These are phyloP conservation scores for Myripristis murdjan DNA, from an alignment of 2,797 vertebrate species.

Conservation along the genomic window DNA sequence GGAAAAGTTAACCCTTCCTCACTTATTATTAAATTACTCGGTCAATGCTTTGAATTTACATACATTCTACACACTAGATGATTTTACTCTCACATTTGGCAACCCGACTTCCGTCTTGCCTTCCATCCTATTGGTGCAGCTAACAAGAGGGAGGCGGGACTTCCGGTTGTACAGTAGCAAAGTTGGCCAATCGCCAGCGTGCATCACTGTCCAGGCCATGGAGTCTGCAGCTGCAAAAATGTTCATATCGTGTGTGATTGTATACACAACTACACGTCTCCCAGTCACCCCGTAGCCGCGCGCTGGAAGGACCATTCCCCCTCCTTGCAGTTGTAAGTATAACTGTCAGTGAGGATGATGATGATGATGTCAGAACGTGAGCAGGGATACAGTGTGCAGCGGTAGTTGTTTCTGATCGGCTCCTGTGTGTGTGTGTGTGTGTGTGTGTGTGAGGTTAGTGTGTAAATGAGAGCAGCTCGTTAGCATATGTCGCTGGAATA, in stretches of 20 bases:
- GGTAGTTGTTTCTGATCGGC: slow-evolving; percentile 13
- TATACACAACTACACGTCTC: slow-evolving; percentile 26
- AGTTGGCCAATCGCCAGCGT: slow-evolving; percentile 70
- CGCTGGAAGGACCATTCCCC: not conserved
- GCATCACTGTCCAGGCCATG: slow-evolving; percentile 55
- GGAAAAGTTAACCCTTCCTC: too few species aligned
- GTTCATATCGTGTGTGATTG: slow-evolving; percentile 55
- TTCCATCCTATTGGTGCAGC: slow-evolving; percentile 54
- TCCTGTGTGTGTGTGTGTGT: too few species aligned
- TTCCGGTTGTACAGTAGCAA: slow-evolving; percentile 31
- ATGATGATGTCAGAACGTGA: not conserved
- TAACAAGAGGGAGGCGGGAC: slow-evolving; percentile 57
- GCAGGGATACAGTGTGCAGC: slow-evolving; percentile 20
- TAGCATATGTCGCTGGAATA: slow-evolving; percentile 74
- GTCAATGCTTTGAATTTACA: too few species aligned
- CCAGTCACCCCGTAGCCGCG: slow-evolving; percentile 31
- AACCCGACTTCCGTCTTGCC: slow-evolving; percentile 46
- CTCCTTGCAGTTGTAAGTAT: slow-evolving; percentile 60
- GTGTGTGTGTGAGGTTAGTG: too few species aligned
- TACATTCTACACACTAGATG: not conserved
- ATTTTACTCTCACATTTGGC: slow-evolving; percentile 8
- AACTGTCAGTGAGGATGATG: too few species aligned
- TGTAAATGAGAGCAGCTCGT: slow-evolving; percentile 60
- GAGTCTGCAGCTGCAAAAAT: slow-evolving; percentile 65
- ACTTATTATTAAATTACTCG: too few species aligned